Base-by-base conservation (phyloP, 2,797 vertebrate genomes). In the Anguilla marmorata region DNA sequence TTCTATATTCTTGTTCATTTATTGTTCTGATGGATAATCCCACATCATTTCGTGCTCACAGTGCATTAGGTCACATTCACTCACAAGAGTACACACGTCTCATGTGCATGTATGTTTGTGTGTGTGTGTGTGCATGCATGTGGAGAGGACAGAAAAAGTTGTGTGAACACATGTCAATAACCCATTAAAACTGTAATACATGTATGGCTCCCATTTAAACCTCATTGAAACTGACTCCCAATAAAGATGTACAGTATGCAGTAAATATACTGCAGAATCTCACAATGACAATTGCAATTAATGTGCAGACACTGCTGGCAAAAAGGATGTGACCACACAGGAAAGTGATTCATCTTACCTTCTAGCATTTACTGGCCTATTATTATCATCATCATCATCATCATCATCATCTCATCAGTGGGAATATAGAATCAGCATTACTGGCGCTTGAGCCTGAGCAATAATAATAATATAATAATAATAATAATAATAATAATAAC, bases 31-130 rank as follows among this genome's bases (percentile, higher is more conserved):
- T 88, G 87, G 87, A 88, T 83, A 69, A 88, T 89, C 87, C 86
- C 86, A 87, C 82, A 87, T 88, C 87, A 86, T 52, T 54, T 86
- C 89, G 58, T 88, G 69, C 86, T 92, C 91, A 92, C 91, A 93
- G 91, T 93, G 92, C 90, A 89, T 90, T 89, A 91, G 92, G 91
- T 92, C 90, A 91, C 90, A 90, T 90, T 91, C 89, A 90, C 85
- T 88, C 84, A 86, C 83, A 85, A 88, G 88, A 88, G 85, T 88
- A 74, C 80, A 74, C n/a, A 85, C 87, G 80, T 88, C 66, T 89
- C 76, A 27, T 91, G 72, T 90, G 85, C 63, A 58, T 33, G 63
- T 84, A 87, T 87, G 82, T 69, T 41, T 86, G 80, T 74, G 89
- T 21, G 54, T 89, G 89, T 90, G 89, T 86, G 82, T 84, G 84